Evolutionary conservation across 2,797 vertebrate species (phyloP).

Genomic region (Emydoidea blandingii): DNA sequence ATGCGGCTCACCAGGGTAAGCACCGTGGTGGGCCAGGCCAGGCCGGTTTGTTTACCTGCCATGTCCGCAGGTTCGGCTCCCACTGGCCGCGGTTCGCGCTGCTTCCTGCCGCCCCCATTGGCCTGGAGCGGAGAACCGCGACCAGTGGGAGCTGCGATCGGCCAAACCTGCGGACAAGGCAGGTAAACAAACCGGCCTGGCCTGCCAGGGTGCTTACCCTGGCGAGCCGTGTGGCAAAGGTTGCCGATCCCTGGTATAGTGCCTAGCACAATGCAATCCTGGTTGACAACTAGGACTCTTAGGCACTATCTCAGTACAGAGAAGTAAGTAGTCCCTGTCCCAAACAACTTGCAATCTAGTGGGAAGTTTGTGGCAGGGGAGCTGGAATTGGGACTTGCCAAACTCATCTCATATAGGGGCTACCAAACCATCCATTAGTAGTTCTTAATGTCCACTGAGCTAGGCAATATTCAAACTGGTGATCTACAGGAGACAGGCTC

Average conservation of each 20-base stretch:
- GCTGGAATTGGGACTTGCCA: neutral
- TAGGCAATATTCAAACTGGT: neutral
- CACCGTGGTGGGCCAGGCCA: too few relatives aligned
- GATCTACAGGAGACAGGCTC: neutral
- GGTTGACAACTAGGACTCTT: neutral
- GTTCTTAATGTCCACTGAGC: neutral
- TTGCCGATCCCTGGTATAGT: neutral
- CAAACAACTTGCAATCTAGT: neutral
- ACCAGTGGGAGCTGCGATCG: too few relatives aligned
- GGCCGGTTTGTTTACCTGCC: too few relatives aligned
- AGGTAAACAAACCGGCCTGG: too few relatives aligned
- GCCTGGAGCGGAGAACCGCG: too few relatives aligned
- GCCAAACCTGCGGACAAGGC: too few relatives aligned
- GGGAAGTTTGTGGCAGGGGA: neutral
- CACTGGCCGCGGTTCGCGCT: too few relatives aligned
- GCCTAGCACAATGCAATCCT: rapidly evolving
- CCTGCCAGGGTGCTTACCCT: too few relatives aligned
- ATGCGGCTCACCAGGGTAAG: too few relatives aligned
- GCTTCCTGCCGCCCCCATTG: too few relatives aligned
- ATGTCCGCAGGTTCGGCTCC: too few relatives aligned
- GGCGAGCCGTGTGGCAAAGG: too few relatives aligned
- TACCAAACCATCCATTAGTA: neutral
- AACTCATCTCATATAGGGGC: neutral
- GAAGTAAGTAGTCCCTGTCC: neutral
- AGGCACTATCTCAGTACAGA: neutral